These are phyloP conservation scores for Brachypodius melanocephalos DNA, from an alignment of 2,113 vertebrate species.

Conservation along the genomic window DNA sequence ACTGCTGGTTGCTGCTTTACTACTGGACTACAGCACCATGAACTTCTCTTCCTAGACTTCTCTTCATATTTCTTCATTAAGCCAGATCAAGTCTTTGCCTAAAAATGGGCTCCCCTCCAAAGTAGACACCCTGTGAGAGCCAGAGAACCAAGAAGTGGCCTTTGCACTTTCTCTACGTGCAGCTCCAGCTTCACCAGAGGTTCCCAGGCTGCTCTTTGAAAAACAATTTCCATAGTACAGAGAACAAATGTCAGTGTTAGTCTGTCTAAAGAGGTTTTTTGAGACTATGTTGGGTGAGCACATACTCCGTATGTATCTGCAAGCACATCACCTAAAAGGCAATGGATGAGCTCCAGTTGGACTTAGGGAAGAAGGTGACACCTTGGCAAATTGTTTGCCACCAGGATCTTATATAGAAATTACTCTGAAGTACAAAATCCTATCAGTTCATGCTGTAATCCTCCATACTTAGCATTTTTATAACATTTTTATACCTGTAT, in stretches of 20 bases:
- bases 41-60: neutral
- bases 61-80: neutral
- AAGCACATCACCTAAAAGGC: neutral
- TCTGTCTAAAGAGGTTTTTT: neutral
- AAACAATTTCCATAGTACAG: neutral
- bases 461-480: neutral
- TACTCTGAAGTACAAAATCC: neutral
- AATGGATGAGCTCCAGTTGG: neutral
- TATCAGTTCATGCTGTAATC: neutral
- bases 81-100: neutral
- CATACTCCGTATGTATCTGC: neutral
- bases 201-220: neutral
- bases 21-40: neutral
- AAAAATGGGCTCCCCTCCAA: neutral
- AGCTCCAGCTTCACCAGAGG: neutral
- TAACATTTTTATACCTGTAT: conserved; percentile 2
- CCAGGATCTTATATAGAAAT: neutral
- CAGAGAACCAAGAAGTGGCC: neutral
- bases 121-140: neutral
- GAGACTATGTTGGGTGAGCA: neutral
- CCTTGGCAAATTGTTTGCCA: neutral
- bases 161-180: neutral
- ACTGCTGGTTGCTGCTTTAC: neutral
- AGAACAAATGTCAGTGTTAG: neutral
- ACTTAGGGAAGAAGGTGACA: neutral